These are phyloP conservation scores for Torymus aiolomorphi DNA, from an alignment of 2,888 invertebrate species.

Conservation along the genomic window DNA sequence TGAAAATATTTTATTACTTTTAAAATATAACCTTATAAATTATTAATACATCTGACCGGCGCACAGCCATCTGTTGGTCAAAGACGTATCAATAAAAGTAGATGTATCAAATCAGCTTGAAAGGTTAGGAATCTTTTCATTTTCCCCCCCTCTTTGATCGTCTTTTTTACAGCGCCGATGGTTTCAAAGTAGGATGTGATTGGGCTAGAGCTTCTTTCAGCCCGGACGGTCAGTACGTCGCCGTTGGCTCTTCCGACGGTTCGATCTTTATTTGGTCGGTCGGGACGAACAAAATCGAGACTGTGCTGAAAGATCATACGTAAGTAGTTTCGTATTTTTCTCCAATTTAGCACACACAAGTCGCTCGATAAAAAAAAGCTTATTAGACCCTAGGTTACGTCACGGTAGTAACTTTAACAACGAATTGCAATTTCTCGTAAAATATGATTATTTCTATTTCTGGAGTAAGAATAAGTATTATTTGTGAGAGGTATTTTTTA, in stretches of 20 bases:
- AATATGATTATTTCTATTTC: background rate
- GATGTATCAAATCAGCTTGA: background rate
- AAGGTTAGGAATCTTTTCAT: background rate
- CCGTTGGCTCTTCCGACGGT: constrained; percentile 95
- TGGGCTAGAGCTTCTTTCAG: constrained; percentile 95
- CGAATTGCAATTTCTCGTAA: background rate
- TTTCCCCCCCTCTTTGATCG: too few relatives aligned
- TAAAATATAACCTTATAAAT: too few relatives aligned
- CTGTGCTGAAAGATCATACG: constrained; percentile 88
- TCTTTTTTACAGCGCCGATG: constrained; percentile 86
- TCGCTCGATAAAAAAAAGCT: too few relatives aligned
- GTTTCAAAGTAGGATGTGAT: constrained; percentile 96
- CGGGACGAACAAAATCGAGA: constrained; percentile 84
- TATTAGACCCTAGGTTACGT: too few relatives aligned
- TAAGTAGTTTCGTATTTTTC: constrained; percentile 76
- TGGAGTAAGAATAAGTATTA: too few relatives aligned
- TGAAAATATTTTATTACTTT: too few relatives aligned
- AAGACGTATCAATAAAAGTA: background rate
- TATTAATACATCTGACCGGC: too few relatives aligned
- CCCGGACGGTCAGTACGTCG: constrained; percentile 90
- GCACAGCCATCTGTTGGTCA: background rate
- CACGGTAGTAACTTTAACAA: background rate
- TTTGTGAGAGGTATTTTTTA: too few relatives aligned
- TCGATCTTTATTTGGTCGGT: constrained; percentile 94
- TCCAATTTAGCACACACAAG: too few relatives aligned